A percentile compares a stretch with the other conserved stretches of the same genome.
phyloP scores from a whole-genome alignment of 2,113 vertebrate species.

The Hydrolagus affinis region DNA sequence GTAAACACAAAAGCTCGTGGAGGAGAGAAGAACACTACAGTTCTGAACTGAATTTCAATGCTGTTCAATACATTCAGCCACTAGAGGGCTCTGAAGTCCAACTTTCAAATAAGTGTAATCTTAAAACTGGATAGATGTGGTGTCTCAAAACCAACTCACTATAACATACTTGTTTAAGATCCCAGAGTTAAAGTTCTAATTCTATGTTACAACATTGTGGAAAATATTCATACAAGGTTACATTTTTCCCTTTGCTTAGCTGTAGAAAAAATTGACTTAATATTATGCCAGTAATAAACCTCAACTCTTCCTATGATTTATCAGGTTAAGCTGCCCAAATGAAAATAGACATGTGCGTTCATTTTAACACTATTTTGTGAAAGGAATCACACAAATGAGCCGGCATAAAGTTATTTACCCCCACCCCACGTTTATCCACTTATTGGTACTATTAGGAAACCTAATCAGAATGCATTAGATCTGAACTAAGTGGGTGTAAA shows the following conservation, averaged over 20 bases:
- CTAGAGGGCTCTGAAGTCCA: constrained; percentile 12
- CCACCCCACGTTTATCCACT: too few species aligned
- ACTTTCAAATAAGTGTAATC: not conserved
- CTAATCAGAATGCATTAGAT: not conserved
- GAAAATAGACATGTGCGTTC: not conserved
- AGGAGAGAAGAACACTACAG: not conserved
- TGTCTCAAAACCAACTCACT: not conserved
- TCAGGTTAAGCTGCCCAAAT: not conserved
- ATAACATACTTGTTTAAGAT: not conserved
- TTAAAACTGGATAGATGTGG: not conserved
- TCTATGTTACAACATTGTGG: not conserved
- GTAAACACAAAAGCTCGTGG: too few species aligned
- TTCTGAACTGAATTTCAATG: not conserved
- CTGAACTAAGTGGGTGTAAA: not conserved
- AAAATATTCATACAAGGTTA: not conserved
- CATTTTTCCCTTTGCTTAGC: not conserved
- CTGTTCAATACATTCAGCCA: not conserved
- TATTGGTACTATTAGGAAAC: not conserved
- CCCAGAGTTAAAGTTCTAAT: not conserved
- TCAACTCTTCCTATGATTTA: not conserved
- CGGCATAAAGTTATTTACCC: too few species aligned
- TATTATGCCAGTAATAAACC: not conserved
- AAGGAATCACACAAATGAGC: too few species aligned
- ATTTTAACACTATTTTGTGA: too few species aligned
- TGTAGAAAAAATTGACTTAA: not conserved